A percentile compares a stretch with the other conserved stretches of the same genome.
These are phyloP conservation scores for Balearica regulorum DNA, from an alignment of 2,797 vertebrate genomes.

Conservation along the genomic window DNA sequence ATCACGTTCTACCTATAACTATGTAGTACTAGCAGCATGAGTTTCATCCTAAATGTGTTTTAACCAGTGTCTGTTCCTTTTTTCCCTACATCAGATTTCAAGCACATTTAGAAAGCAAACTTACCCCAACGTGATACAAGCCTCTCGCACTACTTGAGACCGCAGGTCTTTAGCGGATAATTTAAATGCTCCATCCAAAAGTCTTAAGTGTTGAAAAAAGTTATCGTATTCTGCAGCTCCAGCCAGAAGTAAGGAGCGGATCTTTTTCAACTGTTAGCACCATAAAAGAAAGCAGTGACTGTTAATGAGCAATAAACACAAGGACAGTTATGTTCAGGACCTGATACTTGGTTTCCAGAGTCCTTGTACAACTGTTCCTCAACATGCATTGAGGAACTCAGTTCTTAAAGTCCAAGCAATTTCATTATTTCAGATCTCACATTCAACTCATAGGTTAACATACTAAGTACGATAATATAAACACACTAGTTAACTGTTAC, in stretches of 20 bases:
- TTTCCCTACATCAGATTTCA: background rate
- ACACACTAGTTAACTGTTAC: background rate
- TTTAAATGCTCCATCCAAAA: slow-evolving; percentile 91
- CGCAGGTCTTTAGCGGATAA: slow-evolving; percentile 95
- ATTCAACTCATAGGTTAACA: background rate
- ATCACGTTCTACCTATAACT: background rate
- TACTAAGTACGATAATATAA: background rate
- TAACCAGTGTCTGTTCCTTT: background rate
- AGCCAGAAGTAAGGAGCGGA: slow-evolving; percentile 90
- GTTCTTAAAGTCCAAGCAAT: background rate
- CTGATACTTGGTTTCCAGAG: background rate
- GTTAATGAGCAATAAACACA: background rate
- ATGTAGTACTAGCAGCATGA: accelerated
- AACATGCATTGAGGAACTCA: background rate
- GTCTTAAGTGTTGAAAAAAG: slow-evolving; percentile 92
- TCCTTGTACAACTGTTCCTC: background rate
- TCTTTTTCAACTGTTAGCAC: slow-evolving; percentile 87
- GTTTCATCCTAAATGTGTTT: background rate
- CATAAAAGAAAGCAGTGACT: background rate
- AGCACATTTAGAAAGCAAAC: background rate
- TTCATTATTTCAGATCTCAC: background rate
- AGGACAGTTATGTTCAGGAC: background rate
- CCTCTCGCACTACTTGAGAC: slow-evolving; percentile 96
- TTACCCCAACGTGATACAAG: slow-evolving; percentile 97
- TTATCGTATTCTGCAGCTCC: slow-evolving; percentile 91